Evolutionary conservation across 2,797 vertebrate genomes (phyloP).

Genomic region (Neomorphus geoffroyi): DNA sequence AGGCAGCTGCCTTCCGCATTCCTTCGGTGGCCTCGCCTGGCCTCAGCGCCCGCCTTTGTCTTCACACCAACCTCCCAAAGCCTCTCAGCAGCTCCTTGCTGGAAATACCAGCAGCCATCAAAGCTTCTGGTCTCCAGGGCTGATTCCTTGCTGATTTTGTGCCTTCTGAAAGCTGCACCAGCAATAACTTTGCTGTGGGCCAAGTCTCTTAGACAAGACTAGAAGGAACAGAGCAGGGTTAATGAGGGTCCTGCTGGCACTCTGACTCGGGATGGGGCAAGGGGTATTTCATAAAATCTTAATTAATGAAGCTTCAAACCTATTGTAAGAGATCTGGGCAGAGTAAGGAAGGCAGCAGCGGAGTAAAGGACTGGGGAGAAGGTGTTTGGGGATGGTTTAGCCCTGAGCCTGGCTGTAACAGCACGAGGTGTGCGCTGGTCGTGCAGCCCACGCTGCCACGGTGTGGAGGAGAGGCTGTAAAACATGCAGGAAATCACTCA

Average conservation of each 20-base stretch:
- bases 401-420: background rate
- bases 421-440: background rate
- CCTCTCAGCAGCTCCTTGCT: background rate
- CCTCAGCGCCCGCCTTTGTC: background rate
- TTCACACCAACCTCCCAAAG: background rate
- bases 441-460: background rate
- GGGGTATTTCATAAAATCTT: background rate
- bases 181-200: background rate
- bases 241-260: background rate
- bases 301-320: background rate
- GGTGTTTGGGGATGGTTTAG: background rate
- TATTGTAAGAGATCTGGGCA: background rate
- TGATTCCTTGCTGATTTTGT: background rate
- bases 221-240: background rate
- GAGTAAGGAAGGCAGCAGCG: accelerated
- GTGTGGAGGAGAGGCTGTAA: background rate
- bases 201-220: background rate
- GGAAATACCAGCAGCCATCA: background rate
- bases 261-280: background rate
- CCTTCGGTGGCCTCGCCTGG: background rate
- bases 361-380: background rate
- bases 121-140: background rate
- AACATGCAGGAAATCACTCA: accelerated
- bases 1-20: background rate
- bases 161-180: background rate